Base-by-base conservation (phyloP, 2,113 vertebrate species). In the Blennius ocellaris region DNA sequence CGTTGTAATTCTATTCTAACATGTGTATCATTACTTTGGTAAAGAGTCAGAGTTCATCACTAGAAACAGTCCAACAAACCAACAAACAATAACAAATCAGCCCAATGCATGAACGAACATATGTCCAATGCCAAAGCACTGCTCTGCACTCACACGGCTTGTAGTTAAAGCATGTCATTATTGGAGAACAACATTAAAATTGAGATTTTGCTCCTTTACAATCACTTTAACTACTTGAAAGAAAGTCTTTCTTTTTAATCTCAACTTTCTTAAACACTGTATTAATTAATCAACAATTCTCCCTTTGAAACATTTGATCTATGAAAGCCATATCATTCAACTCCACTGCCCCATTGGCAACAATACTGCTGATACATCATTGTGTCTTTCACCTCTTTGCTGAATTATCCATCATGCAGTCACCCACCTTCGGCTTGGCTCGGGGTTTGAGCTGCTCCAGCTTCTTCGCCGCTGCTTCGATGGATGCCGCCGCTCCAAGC, bases 401-500 rank as follows among this genome's bases (percentile, higher is more conserved):
- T 45, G 54, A 66, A 38, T 55, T 45, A 43, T 47, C 12, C 9
- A 41, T 44, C 45, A 50, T 11, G 9, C 15, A 56, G 58, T 75
- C 53, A 61, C 78, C 15, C 81, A 99, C 98, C 96, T 97, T 99
- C 11, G 97, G 97, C 81, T 99, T 99, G 76, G 96, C 96, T 93
- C 98, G 89, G 21, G 98, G 98, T 85, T 97, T 98, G 80, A 99
- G 96, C 75, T 99, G 98, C 86, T 99, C 97, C 81, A 99, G 91
- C 88, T 99, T 99, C 93, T 99, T 99, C 8, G 98, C 98, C 5
- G 97, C 98, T 12, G 98, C 98, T 82, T 99, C 98, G 49, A 99
- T 99, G 51, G 98, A 99, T 0, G 98, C 97, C 0, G 98, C 98
- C 1, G 98, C 98, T 51, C 98, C 98, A 36, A 99, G 90, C 1